These are phyloP conservation scores for Atrina japonica DNA, from an alignment of 2,888 invertebrate species.

Conservation along the genomic window DNA sequence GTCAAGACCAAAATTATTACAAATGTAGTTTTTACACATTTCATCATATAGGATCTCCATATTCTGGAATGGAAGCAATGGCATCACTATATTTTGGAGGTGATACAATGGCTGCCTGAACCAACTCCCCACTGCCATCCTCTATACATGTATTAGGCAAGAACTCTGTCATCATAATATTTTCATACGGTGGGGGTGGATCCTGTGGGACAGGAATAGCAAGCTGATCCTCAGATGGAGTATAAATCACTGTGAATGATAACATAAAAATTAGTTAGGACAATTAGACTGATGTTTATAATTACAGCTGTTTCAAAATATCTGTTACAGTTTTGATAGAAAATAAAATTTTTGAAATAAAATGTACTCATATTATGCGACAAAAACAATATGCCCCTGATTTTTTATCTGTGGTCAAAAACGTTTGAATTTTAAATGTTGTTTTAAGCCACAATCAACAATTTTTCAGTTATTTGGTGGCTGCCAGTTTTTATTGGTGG, in stretches of 20 bases:
- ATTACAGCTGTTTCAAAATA: neutral
- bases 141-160: constrained; percentile 29
- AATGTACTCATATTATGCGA: too few species aligned
- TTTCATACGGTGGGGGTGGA: constrained; percentile 72
- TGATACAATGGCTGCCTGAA: constrained; percentile 60
- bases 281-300: neutral
- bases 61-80: constrained; percentile 65
- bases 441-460: too few species aligned
- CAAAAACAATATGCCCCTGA: too few species aligned
- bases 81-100: constrained; percentile 74
- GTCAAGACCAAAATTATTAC: too few species aligned
- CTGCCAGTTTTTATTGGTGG: too few species aligned
- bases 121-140: constrained; percentile 41
- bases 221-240: constrained; percentile 73
- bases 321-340: too few species aligned
- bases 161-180: constrained; percentile 55
- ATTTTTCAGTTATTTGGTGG: too few species aligned
- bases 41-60: constrained; percentile 60
- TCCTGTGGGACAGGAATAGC: constrained; percentile 59
- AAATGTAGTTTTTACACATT: too few species aligned
- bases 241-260: constrained; percentile 70
- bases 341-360: too few species aligned
- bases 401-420: too few species aligned
- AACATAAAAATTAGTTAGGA: constrained; percentile 2
- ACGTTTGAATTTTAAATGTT: too few species aligned